Base-by-base conservation (phyloP, 2,113 vertebrate genomes). In the Seriola dumerili region DNA sequence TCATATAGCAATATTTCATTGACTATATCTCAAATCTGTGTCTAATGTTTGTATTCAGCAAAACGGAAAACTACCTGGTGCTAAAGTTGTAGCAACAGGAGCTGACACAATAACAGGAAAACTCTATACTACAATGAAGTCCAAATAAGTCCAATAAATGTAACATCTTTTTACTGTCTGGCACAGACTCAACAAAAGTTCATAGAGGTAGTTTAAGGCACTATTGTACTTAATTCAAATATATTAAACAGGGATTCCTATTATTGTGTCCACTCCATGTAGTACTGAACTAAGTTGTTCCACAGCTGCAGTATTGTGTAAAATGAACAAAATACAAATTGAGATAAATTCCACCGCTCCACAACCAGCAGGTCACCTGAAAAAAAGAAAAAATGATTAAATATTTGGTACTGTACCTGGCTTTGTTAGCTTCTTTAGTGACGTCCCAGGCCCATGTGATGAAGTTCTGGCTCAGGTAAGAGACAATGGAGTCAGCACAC, bases 391-490 rank as follows among this genome's bases (percentile, higher is more conserved):
- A 3, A 21, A 29, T 29, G 2, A 29, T 29, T 29, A 29, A 29
- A 29, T 29, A 29, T 29, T 0, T 54, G 10, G 14, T 62, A 97
- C 96, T 95, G 32, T 85, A 99, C 98, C 98, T 98, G 95, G 98
- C 97, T 96, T 97, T 97, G 93, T 99, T 99, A 74, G 97, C 93
- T 88, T 99, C 98, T 94, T 98, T 98, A 94, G 98, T 98, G 95
- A 99, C 96, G 73, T 99, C 98, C 98, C 98, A 99, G 25, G 98
- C 98, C 98, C 98, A 99, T 87, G 97, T 99, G 92, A 99, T 99
- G 95, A 99, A 99, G 96, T 99, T 99, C 96, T 99, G 98, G 96
- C 98, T 99, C 95, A 99, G 95, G 85, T 99, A 99, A 71, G 98
- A 97, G 85, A 99, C 97, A 87, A 99, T 97, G 86, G 98, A 99